Conservation (phyloP, 2,888 invertebrate species). For the Dusona sp. region DNA sequence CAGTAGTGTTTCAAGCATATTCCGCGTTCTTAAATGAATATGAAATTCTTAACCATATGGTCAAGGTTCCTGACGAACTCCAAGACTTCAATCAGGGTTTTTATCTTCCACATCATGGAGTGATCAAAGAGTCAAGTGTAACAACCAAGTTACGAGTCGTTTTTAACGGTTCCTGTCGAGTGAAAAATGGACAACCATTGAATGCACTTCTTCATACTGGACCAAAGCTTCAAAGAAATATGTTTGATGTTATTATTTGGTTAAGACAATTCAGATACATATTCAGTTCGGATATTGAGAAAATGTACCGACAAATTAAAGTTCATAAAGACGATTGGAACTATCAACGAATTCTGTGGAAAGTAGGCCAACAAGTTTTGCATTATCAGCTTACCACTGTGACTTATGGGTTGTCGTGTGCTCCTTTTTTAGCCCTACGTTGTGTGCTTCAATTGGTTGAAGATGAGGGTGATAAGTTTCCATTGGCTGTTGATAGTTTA, state of each 20-base stretch:
- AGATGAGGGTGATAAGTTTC: not conserved
- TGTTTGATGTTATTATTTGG: not conserved
- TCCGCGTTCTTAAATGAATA: not conserved
- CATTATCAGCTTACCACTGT: not conserved
- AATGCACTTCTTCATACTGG: not conserved
- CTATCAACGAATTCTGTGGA: not conserved
- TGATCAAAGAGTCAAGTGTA: not conserved
- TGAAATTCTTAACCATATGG: not conserved
- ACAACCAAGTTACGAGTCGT: not conserved
- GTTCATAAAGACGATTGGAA: not conserved
- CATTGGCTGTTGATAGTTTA: not conserved
- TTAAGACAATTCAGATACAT: not conserved
- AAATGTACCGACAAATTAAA: not conserved
- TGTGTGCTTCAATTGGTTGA: not conserved
- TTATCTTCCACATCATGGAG: not conserved
- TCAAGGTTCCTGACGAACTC: not conserved
- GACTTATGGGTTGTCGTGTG: not conserved
- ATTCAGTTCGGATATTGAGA: not conserved
- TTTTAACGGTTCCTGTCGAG: not conserved
- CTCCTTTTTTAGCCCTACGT: not conserved
- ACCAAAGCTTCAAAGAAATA: not conserved
- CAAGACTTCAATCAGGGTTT: not conserved
- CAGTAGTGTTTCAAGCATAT: not conserved
- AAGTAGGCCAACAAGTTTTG: not conserved
- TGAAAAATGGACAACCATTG: not conserved